These are phyloP conservation scores for Tupiocoris notatus DNA, from an alignment of 2,888 invertebrate genomes.

Conservation along the genomic window DNA sequence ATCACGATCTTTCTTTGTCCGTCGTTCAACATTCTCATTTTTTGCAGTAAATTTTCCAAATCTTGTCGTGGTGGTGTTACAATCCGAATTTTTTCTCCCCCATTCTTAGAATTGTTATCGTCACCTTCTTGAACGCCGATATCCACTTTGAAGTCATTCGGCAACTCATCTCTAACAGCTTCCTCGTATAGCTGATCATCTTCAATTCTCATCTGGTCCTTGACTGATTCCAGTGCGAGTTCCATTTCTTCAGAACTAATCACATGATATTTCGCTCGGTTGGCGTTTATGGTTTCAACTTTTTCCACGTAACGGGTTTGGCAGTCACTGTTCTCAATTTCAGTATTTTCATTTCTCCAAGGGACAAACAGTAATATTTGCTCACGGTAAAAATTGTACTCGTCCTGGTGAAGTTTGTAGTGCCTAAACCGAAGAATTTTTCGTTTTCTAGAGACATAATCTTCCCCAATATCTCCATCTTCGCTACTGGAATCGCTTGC, in stretches of 20 bases:
- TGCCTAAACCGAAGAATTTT: slow-evolving; percentile 5
- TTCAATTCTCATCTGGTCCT: neutral
- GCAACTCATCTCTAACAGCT: neutral
- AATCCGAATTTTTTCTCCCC: neutral
- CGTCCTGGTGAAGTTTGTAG: slow-evolving; percentile 14
- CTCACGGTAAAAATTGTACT: slow-evolving; percentile 22
- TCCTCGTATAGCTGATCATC: neutral
- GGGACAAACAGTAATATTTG: slow-evolving; percentile 13
- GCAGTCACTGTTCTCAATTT: neutral
- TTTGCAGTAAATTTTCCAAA: neutral
- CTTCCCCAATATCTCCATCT: too few species aligned
- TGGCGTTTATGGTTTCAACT: neutral
- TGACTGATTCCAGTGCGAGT: neutral
- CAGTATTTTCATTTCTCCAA: slow-evolving; percentile 22
- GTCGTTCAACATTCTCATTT: neutral
- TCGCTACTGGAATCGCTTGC: too few species aligned
- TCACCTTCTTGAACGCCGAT: neutral
- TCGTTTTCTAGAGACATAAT: too few species aligned
- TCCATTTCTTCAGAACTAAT: neutral
- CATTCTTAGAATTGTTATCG: neutral
- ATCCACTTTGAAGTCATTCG: neutral
- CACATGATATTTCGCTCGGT: neutral
- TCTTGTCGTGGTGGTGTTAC: neutral
- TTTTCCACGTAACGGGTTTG: neutral
- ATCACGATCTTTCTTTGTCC: neutral